Conservation (phyloP, 2,888 invertebrate species). For the Eledona agricola region DNA sequence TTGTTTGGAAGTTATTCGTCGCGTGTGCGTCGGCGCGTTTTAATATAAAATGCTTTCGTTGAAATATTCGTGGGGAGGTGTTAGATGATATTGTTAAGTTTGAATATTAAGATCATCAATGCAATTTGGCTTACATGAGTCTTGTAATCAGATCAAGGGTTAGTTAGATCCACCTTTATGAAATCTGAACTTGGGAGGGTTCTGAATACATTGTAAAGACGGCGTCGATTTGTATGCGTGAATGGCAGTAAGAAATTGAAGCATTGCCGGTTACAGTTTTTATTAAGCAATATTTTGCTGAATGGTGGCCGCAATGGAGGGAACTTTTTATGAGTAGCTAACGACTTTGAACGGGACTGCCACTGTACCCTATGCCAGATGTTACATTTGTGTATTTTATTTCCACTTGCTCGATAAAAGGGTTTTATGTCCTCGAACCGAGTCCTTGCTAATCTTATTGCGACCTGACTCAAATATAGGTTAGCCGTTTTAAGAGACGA, state of each 20-base stretch:
- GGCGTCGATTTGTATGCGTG: conserved; percentile 2
- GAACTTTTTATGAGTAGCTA: conserved; percentile 45
- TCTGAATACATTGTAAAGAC: conserved; percentile 1
- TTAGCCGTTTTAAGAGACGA: conserved; percentile 42
- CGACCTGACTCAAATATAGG: conserved; percentile 45
- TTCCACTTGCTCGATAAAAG: conserved; percentile 45
- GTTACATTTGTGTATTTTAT: conserved; percentile 47
- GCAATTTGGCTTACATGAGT: conserved; percentile 5
- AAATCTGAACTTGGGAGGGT: conserved; percentile 8
- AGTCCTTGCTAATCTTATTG: conserved; percentile 47
- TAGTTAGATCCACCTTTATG: conserved; percentile 13
- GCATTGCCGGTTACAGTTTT: conserved; percentile 25
- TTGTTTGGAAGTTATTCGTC: conserved; percentile 8
- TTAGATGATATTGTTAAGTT: conserved; percentile 15
- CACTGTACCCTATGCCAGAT: conserved; percentile 42
- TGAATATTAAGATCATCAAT: conserved; percentile 11
- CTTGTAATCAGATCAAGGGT: conserved; percentile 4
- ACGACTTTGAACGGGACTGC: conserved; percentile 40
- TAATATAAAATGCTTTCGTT: conserved; percentile 3
- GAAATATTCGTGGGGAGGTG: conserved; percentile 4
- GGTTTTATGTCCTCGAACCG: conserved; percentile 46
- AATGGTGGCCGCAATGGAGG: conserved; percentile 34
- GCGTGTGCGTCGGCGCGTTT: not conserved
- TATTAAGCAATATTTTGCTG: conserved; percentile 33
- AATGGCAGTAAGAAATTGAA: conserved; percentile 3